These are phyloP conservation scores for Drosophila quasianomalipes DNA, from an alignment of 2,888 invertebrate genomes.

Conservation along the genomic window DNA sequence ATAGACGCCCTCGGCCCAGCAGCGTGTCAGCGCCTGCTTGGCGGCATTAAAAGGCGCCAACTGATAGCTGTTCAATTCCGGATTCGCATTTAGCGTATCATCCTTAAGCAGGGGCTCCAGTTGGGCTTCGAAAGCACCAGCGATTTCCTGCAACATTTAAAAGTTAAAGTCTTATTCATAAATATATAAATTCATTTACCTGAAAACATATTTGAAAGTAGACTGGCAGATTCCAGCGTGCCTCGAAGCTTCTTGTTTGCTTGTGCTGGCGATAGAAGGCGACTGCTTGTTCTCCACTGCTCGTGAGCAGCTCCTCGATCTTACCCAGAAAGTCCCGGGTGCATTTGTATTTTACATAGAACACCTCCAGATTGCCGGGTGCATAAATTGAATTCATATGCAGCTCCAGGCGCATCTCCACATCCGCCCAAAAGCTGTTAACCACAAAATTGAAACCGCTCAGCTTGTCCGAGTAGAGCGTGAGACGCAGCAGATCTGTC, in stretches of 20 bases:
- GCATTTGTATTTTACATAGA: slow-evolving; percentile 92
- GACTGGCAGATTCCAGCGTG: slow-evolving; percentile 97
- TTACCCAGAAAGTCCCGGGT: slow-evolving; percentile 91
- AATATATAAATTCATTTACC: slow-evolving; percentile 39
- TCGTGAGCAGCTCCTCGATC: slow-evolving; percentile 88
- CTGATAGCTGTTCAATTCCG: slow-evolving; percentile 58
- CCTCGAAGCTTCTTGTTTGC: slow-evolving; percentile 92
- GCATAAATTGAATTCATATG: slow-evolving; percentile 94
- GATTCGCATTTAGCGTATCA: slow-evolving; percentile 45
- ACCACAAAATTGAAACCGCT: slow-evolving; percentile 92
- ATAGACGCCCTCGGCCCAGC: slow-evolving; percentile 93
- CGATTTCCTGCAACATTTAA: slow-evolving; percentile 88
- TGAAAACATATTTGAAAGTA: slow-evolving; percentile 97
- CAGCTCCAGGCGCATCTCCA: slow-evolving; percentile 92
- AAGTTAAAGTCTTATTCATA: neutral
- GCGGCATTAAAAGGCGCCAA: slow-evolving; percentile 85
- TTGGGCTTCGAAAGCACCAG: slow-evolving; percentile 86
- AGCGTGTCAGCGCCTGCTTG: slow-evolving; percentile 87
- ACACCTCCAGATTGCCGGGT: slow-evolving; percentile 95
- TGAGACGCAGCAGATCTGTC: slow-evolving; percentile 87
- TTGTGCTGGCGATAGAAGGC: slow-evolving; percentile 86
- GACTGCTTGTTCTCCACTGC: slow-evolving; percentile 87
- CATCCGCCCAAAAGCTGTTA: slow-evolving; percentile 95
- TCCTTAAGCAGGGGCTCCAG: slow-evolving; percentile 78
- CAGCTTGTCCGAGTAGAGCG: slow-evolving; percentile 86